Evolutionary conservation across 2,888 invertebrate genomes (phyloP).

Genomic region (Nycteola revayana): DNA sequence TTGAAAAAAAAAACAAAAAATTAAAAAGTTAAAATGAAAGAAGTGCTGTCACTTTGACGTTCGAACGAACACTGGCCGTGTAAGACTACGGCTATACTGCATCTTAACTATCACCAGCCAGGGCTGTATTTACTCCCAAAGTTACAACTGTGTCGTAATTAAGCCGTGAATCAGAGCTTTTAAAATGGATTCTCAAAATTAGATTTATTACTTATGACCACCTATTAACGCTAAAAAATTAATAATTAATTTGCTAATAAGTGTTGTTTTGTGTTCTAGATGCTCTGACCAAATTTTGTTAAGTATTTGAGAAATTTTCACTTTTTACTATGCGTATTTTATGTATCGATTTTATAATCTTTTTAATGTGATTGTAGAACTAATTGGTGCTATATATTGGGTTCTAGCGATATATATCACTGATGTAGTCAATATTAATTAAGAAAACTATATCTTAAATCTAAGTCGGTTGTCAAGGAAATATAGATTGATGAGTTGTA

Average conservation of each 20-base stretch:
- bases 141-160: constrained; percentile 10
- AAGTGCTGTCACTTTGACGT: constrained; percentile 31
- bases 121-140: constrained; percentile 28
- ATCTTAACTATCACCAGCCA: constrained; percentile 42
- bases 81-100: constrained; percentile 20
- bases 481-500: too few relatives aligned
- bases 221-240: constrained; percentile 10
- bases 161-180: constrained; percentile 31
- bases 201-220: constrained; percentile 7
- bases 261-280: constrained; percentile 11
- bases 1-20: constrained; percentile 19
- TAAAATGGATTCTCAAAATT: constrained; percentile 15
- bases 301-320: too few relatives aligned
- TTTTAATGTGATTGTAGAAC: too few relatives aligned
- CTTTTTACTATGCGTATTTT: too few relatives aligned
- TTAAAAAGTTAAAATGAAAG: constrained; percentile 22
- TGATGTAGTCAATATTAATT: too few relatives aligned
- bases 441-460: too few relatives aligned
- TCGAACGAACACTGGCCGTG: constrained; percentile 32
- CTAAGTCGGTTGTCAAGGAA: too few relatives aligned
- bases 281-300: constrained; percentile 20
- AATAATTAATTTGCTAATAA: constrained; percentile 14
- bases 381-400: too few relatives aligned
- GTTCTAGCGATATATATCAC: too few relatives aligned
- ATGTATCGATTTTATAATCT: too few relatives aligned